phyloP scores from a whole-genome alignment of 2,888 invertebrate species.

The Hofmannophila pseudospretella region DNA sequence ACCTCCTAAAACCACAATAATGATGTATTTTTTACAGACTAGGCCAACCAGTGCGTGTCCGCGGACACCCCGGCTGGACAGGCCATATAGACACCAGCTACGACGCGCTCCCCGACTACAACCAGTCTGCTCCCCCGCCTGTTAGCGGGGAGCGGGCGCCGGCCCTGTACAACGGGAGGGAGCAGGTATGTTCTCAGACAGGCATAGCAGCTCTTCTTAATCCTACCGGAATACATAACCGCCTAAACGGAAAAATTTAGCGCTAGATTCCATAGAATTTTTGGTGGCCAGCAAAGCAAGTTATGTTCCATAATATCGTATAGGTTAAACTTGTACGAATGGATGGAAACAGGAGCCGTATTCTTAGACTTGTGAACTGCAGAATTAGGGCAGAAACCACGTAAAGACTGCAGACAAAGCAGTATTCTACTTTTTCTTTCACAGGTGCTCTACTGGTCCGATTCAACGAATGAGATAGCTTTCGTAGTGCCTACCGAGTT shows the following conservation, averaged over 20 bases:
- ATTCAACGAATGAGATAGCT: constrained; percentile 95
- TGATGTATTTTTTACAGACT: constrained; percentile 80
- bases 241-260: no score
- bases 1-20: no score
- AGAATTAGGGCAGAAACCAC: no score
- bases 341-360: no score
- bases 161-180: constrained; percentile 88
- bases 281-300: no score
- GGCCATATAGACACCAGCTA: constrained; percentile 94
- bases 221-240: no score
- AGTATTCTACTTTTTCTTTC: background rate
- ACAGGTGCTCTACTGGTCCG: constrained; percentile 94
- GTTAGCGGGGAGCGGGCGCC: constrained; percentile 76
- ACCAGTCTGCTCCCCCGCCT: constrained; percentile 16
- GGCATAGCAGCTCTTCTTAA: no score
- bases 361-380: no score
- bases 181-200: constrained; percentile 76
- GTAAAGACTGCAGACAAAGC: no score
- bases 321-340: no score
- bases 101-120: constrained; percentile 62
- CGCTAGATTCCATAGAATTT: no score
- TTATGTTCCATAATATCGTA: no score
- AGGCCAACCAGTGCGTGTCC: constrained; percentile 92
- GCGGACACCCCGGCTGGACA: constrained; percentile 95
- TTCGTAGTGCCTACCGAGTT: constrained; percentile 90